A percentile compares a stretch with the other conserved stretches of the same genome.
These are phyloP conservation scores for Apolygus lucorum DNA, from an alignment of 1,140 invertebrate species.

Conservation along the genomic window DNA sequence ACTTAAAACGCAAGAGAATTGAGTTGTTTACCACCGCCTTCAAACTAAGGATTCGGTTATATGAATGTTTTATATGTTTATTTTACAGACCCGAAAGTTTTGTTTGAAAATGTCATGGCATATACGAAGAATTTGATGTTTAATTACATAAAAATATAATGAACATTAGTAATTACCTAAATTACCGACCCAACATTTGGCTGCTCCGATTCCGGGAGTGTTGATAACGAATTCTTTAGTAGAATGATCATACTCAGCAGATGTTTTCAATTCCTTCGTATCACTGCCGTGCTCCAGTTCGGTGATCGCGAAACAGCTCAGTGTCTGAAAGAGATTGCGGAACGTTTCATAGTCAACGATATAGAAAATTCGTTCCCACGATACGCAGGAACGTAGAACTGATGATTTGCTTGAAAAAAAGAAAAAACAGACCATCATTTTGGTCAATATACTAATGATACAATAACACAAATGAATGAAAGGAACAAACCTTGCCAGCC, in stretches of 20 bases:
- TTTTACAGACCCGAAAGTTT: too few relatives aligned
- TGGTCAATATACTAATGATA: constrained; percentile 1
- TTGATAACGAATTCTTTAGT: constrained; percentile 76
- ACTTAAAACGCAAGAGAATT: too few relatives aligned
- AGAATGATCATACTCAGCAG: constrained; percentile 73
- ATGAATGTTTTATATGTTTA: too few relatives aligned
- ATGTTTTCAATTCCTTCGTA: constrained; percentile 80
- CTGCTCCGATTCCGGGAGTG: constrained; percentile 84
- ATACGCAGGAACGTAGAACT: too few relatives aligned
- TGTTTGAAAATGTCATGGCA: too few relatives aligned
- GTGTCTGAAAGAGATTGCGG: constrained; percentile 23
- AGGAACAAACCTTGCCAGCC: constrained; percentile 51
- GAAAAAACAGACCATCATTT: background rate
- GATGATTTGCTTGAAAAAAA: too few relatives aligned
- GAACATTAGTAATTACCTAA: constrained; percentile 51
- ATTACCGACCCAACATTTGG: constrained; percentile 90
- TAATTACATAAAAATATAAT: too few relatives aligned
- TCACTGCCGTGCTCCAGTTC: constrained; percentile 91
- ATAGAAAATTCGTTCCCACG: too few relatives aligned
- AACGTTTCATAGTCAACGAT: too few relatives aligned
- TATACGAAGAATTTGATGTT: too few relatives aligned
- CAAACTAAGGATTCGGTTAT: too few relatives aligned
- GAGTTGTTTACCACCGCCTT: too few relatives aligned
- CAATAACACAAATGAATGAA: background rate
- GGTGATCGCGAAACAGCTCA: constrained; percentile 76